Evolutionary conservation across 1,140 invertebrate species (phyloP).

Genomic region (Zaprionus camerounensis): DNA sequence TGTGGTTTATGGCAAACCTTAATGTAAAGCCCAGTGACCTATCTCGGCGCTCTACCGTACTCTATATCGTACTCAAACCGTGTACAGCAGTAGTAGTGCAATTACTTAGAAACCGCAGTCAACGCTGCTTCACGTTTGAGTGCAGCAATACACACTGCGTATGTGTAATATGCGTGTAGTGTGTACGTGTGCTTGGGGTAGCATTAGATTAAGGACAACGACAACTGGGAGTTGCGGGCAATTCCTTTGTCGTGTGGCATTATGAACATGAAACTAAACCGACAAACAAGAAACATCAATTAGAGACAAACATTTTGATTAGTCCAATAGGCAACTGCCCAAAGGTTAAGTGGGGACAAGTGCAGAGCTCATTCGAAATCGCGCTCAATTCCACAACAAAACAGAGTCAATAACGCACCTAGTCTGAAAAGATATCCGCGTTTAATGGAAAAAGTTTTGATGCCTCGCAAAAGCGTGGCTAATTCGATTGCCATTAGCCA

Average conservation of each 20-base stretch:
- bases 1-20: neutral
- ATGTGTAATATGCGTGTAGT: constrained; percentile 11
- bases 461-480: constrained; percentile 61
- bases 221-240: constrained; percentile 14
- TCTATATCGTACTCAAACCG: neutral
- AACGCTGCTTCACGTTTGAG: neutral
- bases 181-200: constrained; percentile 1
- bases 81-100: constrained; percentile 1
- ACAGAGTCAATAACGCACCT: neutral
- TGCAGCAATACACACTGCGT: neutral
- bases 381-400: too few species aligned
- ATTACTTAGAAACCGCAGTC: constrained; percentile 20
- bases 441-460: constrained; percentile 81
- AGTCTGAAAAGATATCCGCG: constrained; percentile 34
- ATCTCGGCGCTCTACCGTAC: neutral
- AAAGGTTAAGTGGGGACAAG: constrained; percentile 9
- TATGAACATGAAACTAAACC: constrained; percentile 66
- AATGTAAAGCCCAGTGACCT: neutral
- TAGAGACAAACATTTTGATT: constrained; percentile 67
- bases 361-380: constrained; percentile 5
- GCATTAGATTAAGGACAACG: constrained; percentile 35
- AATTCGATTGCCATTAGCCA: constrained; percentile 79
- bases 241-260: constrained; percentile 49
- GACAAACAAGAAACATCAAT: constrained; percentile 71
- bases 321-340: neutral